Evolutionary conservation across 2,888 invertebrate genomes (phyloP).

Genomic region (Crossocerus cetratus): DNA sequence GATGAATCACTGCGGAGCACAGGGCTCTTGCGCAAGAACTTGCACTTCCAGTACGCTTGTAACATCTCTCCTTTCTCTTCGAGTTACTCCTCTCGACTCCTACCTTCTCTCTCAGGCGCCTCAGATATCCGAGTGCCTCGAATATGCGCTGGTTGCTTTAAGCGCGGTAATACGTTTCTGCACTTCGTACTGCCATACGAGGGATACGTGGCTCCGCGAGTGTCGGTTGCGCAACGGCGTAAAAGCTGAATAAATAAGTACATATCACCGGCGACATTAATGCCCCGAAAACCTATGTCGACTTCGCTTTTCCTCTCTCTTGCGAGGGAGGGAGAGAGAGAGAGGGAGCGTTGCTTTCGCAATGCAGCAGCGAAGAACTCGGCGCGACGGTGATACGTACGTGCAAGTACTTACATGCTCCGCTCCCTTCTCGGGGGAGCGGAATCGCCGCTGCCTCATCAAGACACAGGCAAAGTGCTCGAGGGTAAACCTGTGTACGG

Average conservation of each 20-base stretch:
- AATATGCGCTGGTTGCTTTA: conserved; percentile 26
- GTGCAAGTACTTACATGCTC: no score
- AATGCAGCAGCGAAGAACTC: no score
- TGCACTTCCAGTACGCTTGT: conserved; percentile 55
- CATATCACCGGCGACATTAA: conserved; percentile 15
- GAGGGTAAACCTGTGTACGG: no score
- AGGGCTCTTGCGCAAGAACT: conserved; percentile 63
- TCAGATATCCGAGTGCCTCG: conserved; percentile 13
- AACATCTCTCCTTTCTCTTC: conserved; percentile 25
- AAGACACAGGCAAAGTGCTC: no score
- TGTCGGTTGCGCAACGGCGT: conserved; percentile 48
- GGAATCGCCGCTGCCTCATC: no score
- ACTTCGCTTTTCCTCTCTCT: conserved; percentile 27
- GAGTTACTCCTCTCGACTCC: conserved; percentile 5
- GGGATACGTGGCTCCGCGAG: no score
- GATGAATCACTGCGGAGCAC: conserved; percentile 65
- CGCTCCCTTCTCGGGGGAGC: no score
- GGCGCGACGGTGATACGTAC: no score
- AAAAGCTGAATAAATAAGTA: conserved; percentile 42
- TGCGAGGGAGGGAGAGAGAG: no score
- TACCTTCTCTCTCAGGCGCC: background rate
- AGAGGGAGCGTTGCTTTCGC: no score
- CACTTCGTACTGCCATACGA: conserved; percentile 18
- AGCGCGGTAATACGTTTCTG: conserved; percentile 45
- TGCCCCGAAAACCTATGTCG: conserved; percentile 26